Percentiles rank a stretch among this genome's conserved stretches.
Conservation (phyloP, 2,113 vertebrate genomes). For the Suncus etruscus region DNA sequence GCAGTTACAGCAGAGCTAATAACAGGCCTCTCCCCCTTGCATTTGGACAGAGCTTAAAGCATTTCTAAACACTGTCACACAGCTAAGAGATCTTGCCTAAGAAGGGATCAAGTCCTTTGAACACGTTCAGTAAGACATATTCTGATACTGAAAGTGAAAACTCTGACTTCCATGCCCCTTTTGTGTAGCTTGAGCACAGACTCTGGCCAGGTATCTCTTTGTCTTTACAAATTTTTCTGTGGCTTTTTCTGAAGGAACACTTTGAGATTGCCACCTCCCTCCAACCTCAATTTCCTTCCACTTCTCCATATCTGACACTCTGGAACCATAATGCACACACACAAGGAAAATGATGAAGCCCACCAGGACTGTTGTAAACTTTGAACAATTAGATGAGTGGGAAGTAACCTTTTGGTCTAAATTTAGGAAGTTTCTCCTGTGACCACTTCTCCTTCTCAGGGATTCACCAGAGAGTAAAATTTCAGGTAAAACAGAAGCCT, state of each 20-base stretch:
- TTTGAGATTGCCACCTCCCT: background rate
- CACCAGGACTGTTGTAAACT: background rate
- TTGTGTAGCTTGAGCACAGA: background rate
- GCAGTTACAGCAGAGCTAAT: conserved; percentile 2
- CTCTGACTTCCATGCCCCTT: fast-evolving
- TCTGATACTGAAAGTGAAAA: background rate
- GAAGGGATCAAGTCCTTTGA: background rate
- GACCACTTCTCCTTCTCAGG: background rate
- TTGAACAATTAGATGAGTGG: background rate
- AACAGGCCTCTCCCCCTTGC: background rate
- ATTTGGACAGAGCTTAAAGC: background rate
- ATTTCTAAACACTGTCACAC: background rate
- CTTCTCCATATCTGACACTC: background rate
- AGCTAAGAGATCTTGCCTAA: background rate
- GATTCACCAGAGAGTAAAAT: background rate
- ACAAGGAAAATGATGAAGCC: no score
- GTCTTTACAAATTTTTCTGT: background rate
- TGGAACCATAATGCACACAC: no score
- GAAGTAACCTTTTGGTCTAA: background rate
- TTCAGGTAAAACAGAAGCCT: background rate
- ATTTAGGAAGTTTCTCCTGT: background rate
- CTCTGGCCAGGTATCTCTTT: no score
- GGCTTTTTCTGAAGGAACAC: background rate
- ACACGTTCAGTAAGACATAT: background rate
- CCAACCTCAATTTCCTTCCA: background rate